These are phyloP conservation scores for Brachycybe producta DNA, from an alignment of 2,888 invertebrate species.

Conservation along the genomic window DNA sequence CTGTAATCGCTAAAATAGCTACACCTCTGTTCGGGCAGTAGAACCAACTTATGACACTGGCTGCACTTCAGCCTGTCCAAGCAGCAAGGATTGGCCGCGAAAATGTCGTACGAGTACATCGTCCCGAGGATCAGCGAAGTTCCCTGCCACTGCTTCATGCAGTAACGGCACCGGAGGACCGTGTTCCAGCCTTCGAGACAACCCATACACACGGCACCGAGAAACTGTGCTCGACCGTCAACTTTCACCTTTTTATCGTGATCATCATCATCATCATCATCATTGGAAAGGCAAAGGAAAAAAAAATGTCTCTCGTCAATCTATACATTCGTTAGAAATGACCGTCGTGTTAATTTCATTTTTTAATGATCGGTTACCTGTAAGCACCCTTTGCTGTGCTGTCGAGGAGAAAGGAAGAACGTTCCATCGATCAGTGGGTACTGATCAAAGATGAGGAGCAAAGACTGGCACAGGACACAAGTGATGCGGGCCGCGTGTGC, in stretches of 20 bases:
- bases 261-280: no score
- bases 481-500: conserved; percentile 73
- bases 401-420: conserved; percentile 89
- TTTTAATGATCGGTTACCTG: no score
- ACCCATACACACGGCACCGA: conserved; percentile 89
- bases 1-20: conserved; percentile 93
- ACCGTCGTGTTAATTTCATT: no score
- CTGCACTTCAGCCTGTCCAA: conserved; percentile 87
- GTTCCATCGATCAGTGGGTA: conserved; percentile 96
- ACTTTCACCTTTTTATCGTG: conserved; percentile 68
- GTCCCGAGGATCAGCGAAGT: conserved; percentile 86
- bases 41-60: conserved; percentile 74
- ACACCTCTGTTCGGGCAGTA: conserved; percentile 71
- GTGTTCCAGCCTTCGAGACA: conserved; percentile 67
- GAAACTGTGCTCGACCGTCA: conserved; percentile 75
- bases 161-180: conserved; percentile 64
- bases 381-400: conserved; percentile 72
- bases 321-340: no score
- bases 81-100: conserved; percentile 94
- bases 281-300: no score
- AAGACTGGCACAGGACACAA: conserved; percentile 76
- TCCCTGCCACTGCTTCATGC: conserved; percentile 80
- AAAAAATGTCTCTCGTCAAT: no score
- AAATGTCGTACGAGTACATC: conserved; percentile 97
- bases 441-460: conserved; percentile 85